These are phyloP conservation scores for Psammodynastes pulverulentus DNA, from an alignment of 2,113 vertebrate species.

Conservation along the genomic window DNA sequence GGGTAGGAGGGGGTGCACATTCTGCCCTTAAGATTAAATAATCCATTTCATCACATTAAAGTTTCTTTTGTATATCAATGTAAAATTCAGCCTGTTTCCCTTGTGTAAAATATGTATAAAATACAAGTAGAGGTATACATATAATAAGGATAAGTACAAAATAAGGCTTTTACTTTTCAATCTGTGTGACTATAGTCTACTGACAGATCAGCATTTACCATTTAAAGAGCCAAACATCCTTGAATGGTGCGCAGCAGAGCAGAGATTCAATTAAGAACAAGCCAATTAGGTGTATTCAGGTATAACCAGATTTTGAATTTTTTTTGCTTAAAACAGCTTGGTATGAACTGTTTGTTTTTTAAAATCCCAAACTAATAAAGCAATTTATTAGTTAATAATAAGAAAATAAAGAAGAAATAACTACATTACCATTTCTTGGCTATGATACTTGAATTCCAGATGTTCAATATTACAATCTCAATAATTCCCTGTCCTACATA, in stretches of 20 bases:
- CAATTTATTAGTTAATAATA: constrained; percentile 8
- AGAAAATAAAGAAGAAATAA: background rate
- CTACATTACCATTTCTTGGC: background rate
- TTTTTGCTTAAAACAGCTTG: constrained; percentile 12
- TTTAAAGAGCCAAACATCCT: background rate
- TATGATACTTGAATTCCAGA: background rate
- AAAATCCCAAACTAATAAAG: constrained; percentile 13
- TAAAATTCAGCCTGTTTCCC: background rate
- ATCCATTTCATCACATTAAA: background rate
- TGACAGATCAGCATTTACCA: background rate
- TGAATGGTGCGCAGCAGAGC: background rate
- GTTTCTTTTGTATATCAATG: background rate
- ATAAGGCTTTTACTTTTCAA: background rate
- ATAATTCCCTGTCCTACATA: background rate
- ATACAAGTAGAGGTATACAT: background rate
- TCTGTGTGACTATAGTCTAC: background rate
- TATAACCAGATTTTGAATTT: background rate
- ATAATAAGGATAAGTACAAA: background rate
- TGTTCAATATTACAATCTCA: background rate
- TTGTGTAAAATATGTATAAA: background rate
- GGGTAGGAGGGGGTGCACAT: too few relatives aligned
- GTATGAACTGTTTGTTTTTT: background rate
- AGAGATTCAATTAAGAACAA: constrained; percentile 21
- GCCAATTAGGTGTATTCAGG: constrained; percentile 1
- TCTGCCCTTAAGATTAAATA: background rate